These are phyloP conservation scores for Schizothorax lantsangensis DNA, from an alignment of 2,797 vertebrate species.

Conservation along the genomic window DNA sequence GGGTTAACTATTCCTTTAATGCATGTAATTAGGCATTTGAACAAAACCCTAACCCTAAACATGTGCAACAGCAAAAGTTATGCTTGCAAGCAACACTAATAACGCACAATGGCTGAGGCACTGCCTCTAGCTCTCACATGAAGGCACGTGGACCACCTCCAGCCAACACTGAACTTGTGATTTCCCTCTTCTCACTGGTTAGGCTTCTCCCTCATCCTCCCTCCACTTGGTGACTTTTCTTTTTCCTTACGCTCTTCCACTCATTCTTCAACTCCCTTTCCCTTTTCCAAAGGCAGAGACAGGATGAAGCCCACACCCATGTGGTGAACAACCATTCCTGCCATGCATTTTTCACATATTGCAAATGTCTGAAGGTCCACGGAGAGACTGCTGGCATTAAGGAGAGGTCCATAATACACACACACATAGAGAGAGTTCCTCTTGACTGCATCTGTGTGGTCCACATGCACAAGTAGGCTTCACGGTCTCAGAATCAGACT, in stretches of 20 bases:
- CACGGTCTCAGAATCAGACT: slow-evolving; percentile 52
- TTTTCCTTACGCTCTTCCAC: slow-evolving; percentile 24
- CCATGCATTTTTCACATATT: slow-evolving; percentile 73
- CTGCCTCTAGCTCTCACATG: slow-evolving; percentile 13
- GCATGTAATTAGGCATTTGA: neutral
- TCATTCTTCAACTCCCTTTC: slow-evolving; percentile 21
- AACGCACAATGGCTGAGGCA: neutral
- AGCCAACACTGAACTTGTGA: slow-evolving; percentile 18
- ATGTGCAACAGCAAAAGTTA: neutral
- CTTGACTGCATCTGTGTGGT: slow-evolving; percentile 69
- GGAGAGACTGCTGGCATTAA: slow-evolving; percentile 62
- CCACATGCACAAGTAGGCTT: slow-evolving; percentile 64
- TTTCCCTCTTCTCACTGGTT: neutral
- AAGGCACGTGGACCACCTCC: slow-evolving; percentile 7
- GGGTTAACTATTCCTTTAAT: neutral
- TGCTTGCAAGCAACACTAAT: neutral
- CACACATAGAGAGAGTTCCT: slow-evolving; percentile 33
- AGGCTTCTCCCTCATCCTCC: slow-evolving; percentile 3
- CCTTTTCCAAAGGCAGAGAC: slow-evolving; percentile 64
- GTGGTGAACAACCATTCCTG: slow-evolving; percentile 67
- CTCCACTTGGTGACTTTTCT: slow-evolving; percentile 18
- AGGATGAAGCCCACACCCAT: slow-evolving; percentile 79
- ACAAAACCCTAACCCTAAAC: neutral
- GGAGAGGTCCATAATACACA: slow-evolving; percentile 54
- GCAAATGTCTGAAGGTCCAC: slow-evolving; percentile 71